These are phyloP conservation scores for Anthoptus insignis DNA, from an alignment of 2,888 invertebrate genomes.

Conservation along the genomic window DNA sequence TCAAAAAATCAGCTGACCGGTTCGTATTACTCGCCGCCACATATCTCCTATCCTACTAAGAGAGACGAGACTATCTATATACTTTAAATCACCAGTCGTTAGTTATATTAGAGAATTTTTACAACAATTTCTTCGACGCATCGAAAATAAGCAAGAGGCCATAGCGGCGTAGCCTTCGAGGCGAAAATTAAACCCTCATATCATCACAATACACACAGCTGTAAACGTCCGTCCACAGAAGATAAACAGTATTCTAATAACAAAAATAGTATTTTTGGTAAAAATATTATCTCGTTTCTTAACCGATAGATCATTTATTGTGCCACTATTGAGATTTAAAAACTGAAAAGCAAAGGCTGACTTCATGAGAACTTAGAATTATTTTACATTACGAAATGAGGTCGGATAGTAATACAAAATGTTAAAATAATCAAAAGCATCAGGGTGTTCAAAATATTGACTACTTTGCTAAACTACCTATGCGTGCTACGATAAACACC, in stretches of 20 bases:
- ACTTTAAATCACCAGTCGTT: conserved; percentile 65
- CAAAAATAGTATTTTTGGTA: conserved; percentile 79
- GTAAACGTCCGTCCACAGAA: conserved; percentile 64
- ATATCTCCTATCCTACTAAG: conserved; percentile 51
- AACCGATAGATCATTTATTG: conserved; percentile 69
- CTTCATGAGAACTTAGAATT: conserved; percentile 54
- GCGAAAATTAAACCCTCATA: conserved; percentile 62
- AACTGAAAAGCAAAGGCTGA: conserved; percentile 49
- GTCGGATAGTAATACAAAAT: conserved; percentile 56
- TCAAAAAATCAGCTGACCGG: neutral
- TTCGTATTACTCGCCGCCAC: conserved; percentile 45
- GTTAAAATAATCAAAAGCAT: conserved; percentile 47
- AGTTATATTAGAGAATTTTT: conserved; percentile 55
- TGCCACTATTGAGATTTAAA: conserved; percentile 58
- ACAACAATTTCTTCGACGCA: conserved; percentile 49
- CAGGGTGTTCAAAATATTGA: conserved; percentile 51
- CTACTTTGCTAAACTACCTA: conserved; percentile 67
- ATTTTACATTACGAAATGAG: conserved; percentile 63
- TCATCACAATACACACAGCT: conserved; percentile 74
- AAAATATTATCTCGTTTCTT: conserved; percentile 73
- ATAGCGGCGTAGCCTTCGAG: conserved; percentile 61
- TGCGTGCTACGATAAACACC: conserved; percentile 58
- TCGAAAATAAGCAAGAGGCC: conserved; percentile 46
- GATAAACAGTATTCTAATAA: conserved; percentile 75
- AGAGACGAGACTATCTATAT: conserved; percentile 54